These are phyloP conservation scores for Teleiodes luculella DNA, from an alignment of 2,888 invertebrate species.

Conservation along the genomic window DNA sequence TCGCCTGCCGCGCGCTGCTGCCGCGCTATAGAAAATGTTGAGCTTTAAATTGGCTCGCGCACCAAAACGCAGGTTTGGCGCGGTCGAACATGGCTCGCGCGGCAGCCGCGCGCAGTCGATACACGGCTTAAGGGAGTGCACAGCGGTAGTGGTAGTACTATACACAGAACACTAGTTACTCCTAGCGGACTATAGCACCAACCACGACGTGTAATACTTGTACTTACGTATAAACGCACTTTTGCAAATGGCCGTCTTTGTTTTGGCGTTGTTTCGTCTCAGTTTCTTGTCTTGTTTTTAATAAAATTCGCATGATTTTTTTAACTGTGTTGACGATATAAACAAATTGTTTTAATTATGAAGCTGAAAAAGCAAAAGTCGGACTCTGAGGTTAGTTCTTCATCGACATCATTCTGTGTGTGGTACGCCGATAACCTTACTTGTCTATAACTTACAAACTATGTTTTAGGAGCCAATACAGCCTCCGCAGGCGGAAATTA, in stretches of 20 bases:
- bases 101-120: too few relatives aligned
- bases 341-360: slow-evolving; percentile 35
- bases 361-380: slow-evolving; percentile 60
- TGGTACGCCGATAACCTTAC: slow-evolving; percentile 11
- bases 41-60: too few relatives aligned
- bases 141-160: too few relatives aligned
- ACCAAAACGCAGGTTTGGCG: too few relatives aligned
- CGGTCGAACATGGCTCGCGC: too few relatives aligned
- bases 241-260: slow-evolving; percentile 1
- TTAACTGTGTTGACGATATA: too few relatives aligned
- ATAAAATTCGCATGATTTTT: not conserved
- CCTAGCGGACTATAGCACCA: too few relatives aligned
- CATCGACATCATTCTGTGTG: not conserved
- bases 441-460: not conserved
- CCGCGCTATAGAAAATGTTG: too few relatives aligned
- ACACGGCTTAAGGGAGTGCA: too few relatives aligned
- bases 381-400: slow-evolving; percentile 46
- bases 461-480: slow-evolving; percentile 37
- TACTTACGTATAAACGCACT: not conserved
- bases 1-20: too few relatives aligned
- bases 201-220: too few relatives aligned
- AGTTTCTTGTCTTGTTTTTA: not conserved
- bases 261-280: slow-evolving; percentile 8
- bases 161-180: too few relatives aligned
- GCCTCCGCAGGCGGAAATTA: slow-evolving; percentile 68